These are phyloP conservation scores for Leguminivora glycinivorella DNA, from an alignment of 1,140 invertebrate genomes.

Conservation along the genomic window DNA sequence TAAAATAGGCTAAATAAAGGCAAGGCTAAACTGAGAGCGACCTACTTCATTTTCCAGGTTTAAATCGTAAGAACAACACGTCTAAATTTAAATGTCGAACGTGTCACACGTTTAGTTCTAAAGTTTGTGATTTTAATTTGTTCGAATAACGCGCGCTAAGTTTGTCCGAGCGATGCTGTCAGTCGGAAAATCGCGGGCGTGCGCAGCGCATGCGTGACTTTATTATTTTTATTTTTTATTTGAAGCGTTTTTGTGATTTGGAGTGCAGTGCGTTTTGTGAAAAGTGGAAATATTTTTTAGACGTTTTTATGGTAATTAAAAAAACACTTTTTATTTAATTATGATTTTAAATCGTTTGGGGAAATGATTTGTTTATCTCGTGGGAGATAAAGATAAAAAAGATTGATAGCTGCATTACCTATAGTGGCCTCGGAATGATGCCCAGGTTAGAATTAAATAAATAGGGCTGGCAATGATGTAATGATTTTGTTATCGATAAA, in stretches of 20 bases:
- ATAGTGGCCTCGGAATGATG: not conserved
- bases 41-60: not conserved
- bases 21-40: not conserved
- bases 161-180: constrained; percentile 31
- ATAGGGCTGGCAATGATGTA: not conserved
- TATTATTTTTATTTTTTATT: constrained; percentile 42
- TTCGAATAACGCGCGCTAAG: constrained; percentile 34
- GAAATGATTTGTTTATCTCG: not conserved
- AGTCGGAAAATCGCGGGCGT: constrained; percentile 46
- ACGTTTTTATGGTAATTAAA: not conserved
- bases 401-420: constrained; percentile 5
- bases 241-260: constrained; percentile 48
- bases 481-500: not conserved
- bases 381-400: not conserved
- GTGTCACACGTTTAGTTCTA: constrained; percentile 4
- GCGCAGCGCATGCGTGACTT: constrained; percentile 48
- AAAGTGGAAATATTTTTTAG: constrained; percentile 25
- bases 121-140: constrained; percentile 33
- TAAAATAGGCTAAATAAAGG: not conserved
- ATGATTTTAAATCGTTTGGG: not conserved
- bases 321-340: not conserved
- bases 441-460: not conserved
- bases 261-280: constrained; percentile 59
- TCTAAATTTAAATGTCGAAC: not conserved
- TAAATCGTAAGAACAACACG: not conserved